phyloP scores from a whole-genome alignment of 2,888 invertebrate genomes.

The Cyaniris semiargus region DNA sequence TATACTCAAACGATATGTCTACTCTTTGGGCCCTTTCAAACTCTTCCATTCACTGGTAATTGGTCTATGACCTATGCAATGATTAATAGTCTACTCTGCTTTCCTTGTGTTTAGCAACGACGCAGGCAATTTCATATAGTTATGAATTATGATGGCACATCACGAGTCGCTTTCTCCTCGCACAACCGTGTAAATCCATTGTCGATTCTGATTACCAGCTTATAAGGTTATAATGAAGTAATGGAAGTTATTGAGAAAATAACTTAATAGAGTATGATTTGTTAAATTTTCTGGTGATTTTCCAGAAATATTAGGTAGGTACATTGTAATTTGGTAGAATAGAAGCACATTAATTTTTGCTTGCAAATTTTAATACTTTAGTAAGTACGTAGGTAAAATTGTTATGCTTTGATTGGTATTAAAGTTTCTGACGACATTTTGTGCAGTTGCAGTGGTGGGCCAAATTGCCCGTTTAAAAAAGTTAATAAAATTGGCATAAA shows the following conservation, averaged over 20 bases:
- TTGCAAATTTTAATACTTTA: too few species aligned
- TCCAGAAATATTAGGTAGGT: too few species aligned
- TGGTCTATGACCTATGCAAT: neutral
- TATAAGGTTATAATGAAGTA: neutral
- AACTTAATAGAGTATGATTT: neutral
- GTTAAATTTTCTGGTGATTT: too few species aligned
- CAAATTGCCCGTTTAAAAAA: too few species aligned
- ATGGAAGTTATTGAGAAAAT: neutral
- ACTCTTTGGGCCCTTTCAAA: neutral
- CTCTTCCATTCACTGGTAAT: neutral
- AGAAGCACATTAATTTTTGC: too few species aligned
- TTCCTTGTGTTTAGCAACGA: neutral
- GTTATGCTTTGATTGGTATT: too few species aligned
- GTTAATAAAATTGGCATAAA: too few species aligned
- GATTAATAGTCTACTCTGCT: neutral
- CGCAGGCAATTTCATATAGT: neutral
- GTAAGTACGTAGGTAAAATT: too few species aligned
- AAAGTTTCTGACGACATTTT: too few species aligned
- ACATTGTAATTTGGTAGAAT: too few species aligned
- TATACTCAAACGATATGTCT: neutral
- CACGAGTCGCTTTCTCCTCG: neutral
- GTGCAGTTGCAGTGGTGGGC: too few species aligned
- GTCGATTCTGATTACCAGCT: neutral
- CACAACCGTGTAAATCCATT: slow-evolving; percentile 5
- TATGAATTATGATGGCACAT: neutral